Evolutionary conservation across 2,113 vertebrate species (phyloP).

Genomic region (Pedionomus torquatus): DNA sequence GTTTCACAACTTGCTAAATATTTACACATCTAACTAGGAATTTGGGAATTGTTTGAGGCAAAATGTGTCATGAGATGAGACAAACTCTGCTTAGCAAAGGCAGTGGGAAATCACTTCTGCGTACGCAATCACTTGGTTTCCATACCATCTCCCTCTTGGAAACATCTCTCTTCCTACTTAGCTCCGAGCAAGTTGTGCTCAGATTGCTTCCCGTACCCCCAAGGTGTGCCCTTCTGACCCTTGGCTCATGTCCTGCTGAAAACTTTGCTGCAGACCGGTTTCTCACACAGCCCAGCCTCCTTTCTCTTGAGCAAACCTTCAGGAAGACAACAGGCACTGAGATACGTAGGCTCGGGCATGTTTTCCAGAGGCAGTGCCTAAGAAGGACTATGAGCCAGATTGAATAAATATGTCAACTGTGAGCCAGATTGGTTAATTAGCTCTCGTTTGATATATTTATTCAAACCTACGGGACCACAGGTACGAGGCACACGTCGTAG

Average conservation of each 20-base stretch:
- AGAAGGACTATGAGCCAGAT: accelerated
- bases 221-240: neutral
- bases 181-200: neutral
- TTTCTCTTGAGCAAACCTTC: neutral
- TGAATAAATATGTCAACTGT: neutral
- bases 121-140: neutral
- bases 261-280: neutral
- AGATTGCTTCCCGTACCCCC: neutral
- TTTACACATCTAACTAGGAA: neutral
- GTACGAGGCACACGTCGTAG: neutral
- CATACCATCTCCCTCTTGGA: neutral
- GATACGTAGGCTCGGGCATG: neutral
- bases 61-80: neutral
- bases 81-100: neutral
- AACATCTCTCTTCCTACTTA: neutral
- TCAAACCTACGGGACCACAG: neutral
- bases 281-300: neutral
- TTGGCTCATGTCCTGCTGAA: neutral
- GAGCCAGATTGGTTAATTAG: neutral
- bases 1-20: neutral
- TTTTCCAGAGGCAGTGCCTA: neutral
- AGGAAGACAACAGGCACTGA: neutral
- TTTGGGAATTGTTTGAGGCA: neutral
- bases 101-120: neutral
- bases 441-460: too few species aligned